Conservation (phyloP, 1,140 invertebrate species). For the Caenorhabditis elegans region DNA sequence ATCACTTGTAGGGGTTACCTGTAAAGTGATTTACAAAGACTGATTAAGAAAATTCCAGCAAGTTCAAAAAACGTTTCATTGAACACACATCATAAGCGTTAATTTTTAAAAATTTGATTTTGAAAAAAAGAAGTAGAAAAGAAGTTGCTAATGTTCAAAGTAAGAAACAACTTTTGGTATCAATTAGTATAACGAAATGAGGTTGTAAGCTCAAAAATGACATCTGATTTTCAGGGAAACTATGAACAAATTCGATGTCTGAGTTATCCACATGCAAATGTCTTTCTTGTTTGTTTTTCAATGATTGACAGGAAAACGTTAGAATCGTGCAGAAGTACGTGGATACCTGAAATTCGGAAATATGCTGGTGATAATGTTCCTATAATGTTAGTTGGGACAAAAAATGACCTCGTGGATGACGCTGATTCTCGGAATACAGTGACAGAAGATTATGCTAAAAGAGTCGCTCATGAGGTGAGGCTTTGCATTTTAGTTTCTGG, state of each 20-base stretch:
- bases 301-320: conserved; percentile 45
- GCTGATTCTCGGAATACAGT: conserved; percentile 55
- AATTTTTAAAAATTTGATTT: too few relatives aligned
- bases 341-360: conserved; percentile 51
- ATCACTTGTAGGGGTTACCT: too few relatives aligned
- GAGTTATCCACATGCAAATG: conserved; percentile 48
- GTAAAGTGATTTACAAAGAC: too few relatives aligned
- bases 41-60: too few relatives aligned
- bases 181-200: too few relatives aligned
- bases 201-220: too few relatives aligned
- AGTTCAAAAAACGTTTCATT: too few relatives aligned
- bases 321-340: conserved; percentile 38
- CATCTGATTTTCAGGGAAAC: conserved; percentile 40
- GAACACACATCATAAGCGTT: too few relatives aligned
- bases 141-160: too few relatives aligned
- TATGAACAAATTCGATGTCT: conserved; percentile 47
- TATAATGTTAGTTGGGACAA: conserved; percentile 53
- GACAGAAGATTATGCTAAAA: conserved; percentile 39
- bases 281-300: conserved; percentile 51
- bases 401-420: conserved; percentile 48
- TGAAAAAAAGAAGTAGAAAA: too few relatives aligned
- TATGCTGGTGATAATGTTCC: conserved; percentile 50
- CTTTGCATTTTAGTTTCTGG: not conserved
- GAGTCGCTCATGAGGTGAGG: conserved; percentile 45
- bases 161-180: too few relatives aligned